phyloP scores from a whole-genome alignment of 1,140 invertebrate genomes.

The Onthophagus taurus region DNA sequence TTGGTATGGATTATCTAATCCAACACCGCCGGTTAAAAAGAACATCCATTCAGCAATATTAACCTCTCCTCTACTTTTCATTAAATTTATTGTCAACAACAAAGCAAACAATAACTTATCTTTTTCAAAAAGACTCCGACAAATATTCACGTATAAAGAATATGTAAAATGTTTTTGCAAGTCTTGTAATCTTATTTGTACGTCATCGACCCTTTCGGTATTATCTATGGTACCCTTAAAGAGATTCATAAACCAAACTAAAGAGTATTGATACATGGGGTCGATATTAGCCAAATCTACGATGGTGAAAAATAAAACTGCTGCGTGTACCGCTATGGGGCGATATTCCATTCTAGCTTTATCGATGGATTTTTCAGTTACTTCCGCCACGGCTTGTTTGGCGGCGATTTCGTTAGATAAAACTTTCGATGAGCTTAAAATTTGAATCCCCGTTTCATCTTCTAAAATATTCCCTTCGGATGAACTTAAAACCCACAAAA shows the following conservation, averaged over 20 bases:
- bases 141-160: slow-evolving; percentile 85
- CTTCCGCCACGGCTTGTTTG: slow-evolving; percentile 79
- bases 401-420: slow-evolving; percentile 80
- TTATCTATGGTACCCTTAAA: slow-evolving; percentile 84
- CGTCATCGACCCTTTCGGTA: slow-evolving; percentile 77
- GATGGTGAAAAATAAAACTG: slow-evolving; percentile 85
- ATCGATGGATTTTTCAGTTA: slow-evolving; percentile 77
- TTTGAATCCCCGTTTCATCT: slow-evolving; percentile 88
- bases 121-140: slow-evolving; percentile 91
- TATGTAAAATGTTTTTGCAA: slow-evolving; percentile 80
- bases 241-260: slow-evolving; percentile 90
- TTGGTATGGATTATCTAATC: slow-evolving; percentile 62
- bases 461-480: slow-evolving; percentile 89
- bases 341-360: slow-evolving; percentile 73
- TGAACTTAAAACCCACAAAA: slow-evolving; percentile 69
- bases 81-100: slow-evolving; percentile 71
- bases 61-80: slow-evolving; percentile 61
- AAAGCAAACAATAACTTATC: slow-evolving; percentile 88
- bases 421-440: slow-evolving; percentile 85
- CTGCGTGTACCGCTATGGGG: slow-evolving; percentile 80
- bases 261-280: slow-evolving; percentile 96
- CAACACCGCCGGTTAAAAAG: slow-evolving; percentile 77
- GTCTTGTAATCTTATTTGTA: slow-evolving; percentile 59
- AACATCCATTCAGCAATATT: slow-evolving; percentile 74
- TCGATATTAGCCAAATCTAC: slow-evolving; percentile 84